Evolutionary conservation across 1,140 invertebrate genomes (phyloP), one percentile per base, ranked within the genome.

Genomic region (Rhynchophorus ferrugineus): DNA sequence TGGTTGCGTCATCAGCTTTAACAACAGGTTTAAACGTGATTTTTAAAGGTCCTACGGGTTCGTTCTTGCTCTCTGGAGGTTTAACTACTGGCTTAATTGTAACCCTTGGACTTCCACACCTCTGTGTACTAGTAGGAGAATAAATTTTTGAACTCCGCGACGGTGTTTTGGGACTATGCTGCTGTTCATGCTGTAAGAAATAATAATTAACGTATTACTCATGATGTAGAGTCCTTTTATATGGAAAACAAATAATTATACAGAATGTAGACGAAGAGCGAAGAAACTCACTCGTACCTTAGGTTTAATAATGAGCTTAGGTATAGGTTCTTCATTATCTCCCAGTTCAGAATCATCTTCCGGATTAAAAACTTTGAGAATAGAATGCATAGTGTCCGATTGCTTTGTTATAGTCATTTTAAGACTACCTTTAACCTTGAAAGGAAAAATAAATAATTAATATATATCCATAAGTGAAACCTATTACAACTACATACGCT

Each of bases 361-460:
- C 2, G 62, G 60, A 51, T 65, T 60, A 44, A 56, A 66, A 13
- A 67, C 62, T 44, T 68, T 69, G 24, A 69, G 49, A 38, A 69
- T 67, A 1, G 67, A 68, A 60, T 65, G 61, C 44, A 56, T 56
- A 16, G 64, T 68, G 49, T 65, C 64, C n/a, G 62, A 61, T 53
- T 64, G 64, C 58, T 69, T 68, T 8, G 64, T 65, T 20, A 68
- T 68, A 1, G 67, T 69, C 24, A 69, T 64, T 57, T 68, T 68
- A 20, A 70, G 44, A n/a, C 59, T 60, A 9, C 59, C 61, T 48
- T 64, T 62, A 2, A 16, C 18, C 45, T 49, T n/a, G 11, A 29
- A 29, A 6, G 11, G 11, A 29, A 6, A 6, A 29, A 29, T 29
- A 11, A 29, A 6, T 29, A 21, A n/a, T 46, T 36, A 41, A 50